These are phyloP conservation scores for Columba guinea DNA, from an alignment of 2,797 vertebrate genomes.

Conservation along the genomic window DNA sequence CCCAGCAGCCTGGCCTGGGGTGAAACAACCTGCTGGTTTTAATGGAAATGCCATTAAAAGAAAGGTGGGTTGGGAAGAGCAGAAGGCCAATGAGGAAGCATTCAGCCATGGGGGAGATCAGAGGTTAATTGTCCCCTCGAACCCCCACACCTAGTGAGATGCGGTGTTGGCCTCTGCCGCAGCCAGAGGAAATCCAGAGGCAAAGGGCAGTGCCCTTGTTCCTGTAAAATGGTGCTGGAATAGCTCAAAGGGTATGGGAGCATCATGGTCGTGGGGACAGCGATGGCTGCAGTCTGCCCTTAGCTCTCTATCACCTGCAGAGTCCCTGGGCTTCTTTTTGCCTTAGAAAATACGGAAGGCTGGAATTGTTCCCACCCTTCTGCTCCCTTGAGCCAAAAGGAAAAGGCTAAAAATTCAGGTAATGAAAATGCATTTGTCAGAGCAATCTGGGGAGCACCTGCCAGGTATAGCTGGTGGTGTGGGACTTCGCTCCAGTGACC, in stretches of 20 bases:
- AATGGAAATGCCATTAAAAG: neutral
- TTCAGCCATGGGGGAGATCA: neutral
- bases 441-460: neutral
- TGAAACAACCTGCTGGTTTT: neutral
- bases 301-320: neutral
- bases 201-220: neutral
- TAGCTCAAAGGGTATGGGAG: neutral
- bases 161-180: neutral
- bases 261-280: neutral
- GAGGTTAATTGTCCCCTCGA: neutral
- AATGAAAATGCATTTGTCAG: neutral
- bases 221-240: neutral
- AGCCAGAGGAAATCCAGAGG: neutral
- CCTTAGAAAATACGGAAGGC: neutral
- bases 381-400: neutral
- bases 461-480: neutral
- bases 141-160: neutral
- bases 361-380: neutral
- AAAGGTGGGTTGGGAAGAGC: neutral
- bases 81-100: neutral
- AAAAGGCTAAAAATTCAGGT: neutral
- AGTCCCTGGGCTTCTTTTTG: neutral
- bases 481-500: conserved; percentile 37
- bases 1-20: neutral
- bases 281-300: neutral